Evolutionary conservation across 2,888 invertebrate genomes (phyloP).

Genomic region (Atethmia centrago): DNA sequence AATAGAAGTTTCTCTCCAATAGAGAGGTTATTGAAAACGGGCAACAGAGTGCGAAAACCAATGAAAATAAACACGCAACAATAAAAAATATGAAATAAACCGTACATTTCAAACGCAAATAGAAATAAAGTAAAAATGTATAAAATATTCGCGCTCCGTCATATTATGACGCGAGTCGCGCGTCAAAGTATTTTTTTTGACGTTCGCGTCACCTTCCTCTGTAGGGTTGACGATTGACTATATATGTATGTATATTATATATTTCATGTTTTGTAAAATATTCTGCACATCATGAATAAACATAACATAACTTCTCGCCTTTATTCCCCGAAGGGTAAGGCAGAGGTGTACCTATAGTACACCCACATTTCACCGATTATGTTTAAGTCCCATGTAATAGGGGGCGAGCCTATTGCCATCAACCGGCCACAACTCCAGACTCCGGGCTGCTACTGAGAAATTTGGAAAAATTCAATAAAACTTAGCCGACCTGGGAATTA

Average conservation of each 20-base stretch:
- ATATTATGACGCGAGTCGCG: slow-evolving; percentile 55
- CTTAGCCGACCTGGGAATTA: too few species aligned
- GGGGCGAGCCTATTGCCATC: too few species aligned
- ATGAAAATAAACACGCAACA: slow-evolving; percentile 36
- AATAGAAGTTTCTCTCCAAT: not conserved
- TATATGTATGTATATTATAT: too few species aligned
- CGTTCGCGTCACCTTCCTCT: slow-evolving; percentile 44
- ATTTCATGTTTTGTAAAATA: not conserved
- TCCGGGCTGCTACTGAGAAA: too few species aligned
- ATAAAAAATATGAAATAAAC: slow-evolving; percentile 31
- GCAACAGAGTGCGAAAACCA: slow-evolving; percentile 3
- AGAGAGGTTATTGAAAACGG: not conserved
- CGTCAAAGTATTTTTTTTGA: slow-evolving; percentile 70
- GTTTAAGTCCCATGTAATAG: too few species aligned
- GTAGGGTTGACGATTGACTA: slow-evolving; percentile 60
- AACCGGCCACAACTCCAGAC: too few species aligned
- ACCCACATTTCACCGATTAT: too few species aligned
- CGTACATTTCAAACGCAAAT: slow-evolving; percentile 20
- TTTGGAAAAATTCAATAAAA: too few species aligned
- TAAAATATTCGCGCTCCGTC: slow-evolving; percentile 58
- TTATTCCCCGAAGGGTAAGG: too few species aligned
- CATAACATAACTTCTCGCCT: too few species aligned
- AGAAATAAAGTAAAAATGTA: slow-evolving; percentile 57
- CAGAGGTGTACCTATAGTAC: too few species aligned
- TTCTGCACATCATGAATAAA: too few species aligned